Evolutionary conservation across 2,113 vertebrate species (phyloP).

Genomic region (Protobothrops mucrosquamatus): DNA sequence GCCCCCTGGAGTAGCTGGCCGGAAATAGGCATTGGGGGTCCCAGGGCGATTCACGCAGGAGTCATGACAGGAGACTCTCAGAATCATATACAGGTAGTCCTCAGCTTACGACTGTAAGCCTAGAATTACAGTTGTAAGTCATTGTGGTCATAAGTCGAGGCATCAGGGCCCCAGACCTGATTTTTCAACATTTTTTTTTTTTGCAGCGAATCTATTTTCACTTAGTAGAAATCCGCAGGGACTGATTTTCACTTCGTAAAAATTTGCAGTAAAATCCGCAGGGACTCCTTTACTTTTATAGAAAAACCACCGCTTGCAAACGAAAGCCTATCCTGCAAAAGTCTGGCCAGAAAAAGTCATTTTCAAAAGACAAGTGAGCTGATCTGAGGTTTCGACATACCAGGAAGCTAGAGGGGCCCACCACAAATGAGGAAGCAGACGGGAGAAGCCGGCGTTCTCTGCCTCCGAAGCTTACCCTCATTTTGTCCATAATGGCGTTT

Average conservation of each 20-base stretch:
- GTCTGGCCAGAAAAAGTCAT: background rate
- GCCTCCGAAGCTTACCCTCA: slow-evolving; percentile 74
- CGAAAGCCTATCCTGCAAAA: background rate
- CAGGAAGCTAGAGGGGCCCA: background rate
- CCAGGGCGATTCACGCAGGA: too few relatives aligned
- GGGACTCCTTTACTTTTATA: background rate
- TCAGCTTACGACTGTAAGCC: background rate
- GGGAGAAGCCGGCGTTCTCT: background rate
- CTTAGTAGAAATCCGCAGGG: too few relatives aligned
- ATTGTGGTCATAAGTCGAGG: background rate
- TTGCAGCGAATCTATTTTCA: too few relatives aligned
- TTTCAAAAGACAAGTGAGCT: background rate
- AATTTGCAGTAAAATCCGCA: background rate
- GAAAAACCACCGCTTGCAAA: background rate
- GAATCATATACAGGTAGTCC: background rate
- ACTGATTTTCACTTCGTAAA: too few relatives aligned
- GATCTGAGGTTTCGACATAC: background rate
- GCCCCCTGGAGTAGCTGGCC: background rate
- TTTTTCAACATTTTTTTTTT: background rate
- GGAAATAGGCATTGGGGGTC: background rate
- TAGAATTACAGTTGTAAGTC: background rate
- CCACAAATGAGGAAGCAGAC: background rate
- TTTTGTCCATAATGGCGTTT: slow-evolving; percentile 94
- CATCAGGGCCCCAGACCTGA: background rate
- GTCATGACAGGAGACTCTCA: background rate